Base-by-base conservation (phyloP, 2,113 vertebrate genomes). In the Fregetta grallaria region DNA sequence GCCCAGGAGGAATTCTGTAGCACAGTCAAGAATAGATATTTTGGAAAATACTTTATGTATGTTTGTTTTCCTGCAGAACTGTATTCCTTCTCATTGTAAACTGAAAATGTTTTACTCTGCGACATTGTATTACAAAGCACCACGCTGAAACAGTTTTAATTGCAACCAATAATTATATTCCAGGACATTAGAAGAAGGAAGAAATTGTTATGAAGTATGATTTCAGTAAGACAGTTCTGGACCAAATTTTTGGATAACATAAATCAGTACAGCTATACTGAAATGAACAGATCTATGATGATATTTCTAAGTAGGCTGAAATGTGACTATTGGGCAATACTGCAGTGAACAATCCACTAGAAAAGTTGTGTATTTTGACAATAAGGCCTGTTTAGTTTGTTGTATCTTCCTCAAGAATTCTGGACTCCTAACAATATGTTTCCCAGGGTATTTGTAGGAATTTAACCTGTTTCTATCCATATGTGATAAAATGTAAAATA, bases 331-430 rank as follows among this genome's bases (percentile, higher is more conserved):
- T 29, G 38, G 13, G 8, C 49, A 68, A 36, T 19, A 47, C 6
- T 65, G 9, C n/a, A 50, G 3, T 20, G 9, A 93, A 25, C 21
- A 68, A 59, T 20, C 36, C 5, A 19, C 10, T 70, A 50, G 50
- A 40, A 91, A 66, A 56, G 3, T 4, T 45, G 2, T 18, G 4
- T 47, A 11, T 22, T 67, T 78, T 44, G 14, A 40, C 29, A 59
- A 1, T n/a, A 55, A 65, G 10, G 3, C 25, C 42, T 2, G 0
- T 62, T 56, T 71, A 9, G 9, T 34, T 84, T 4, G 7, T 67
- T 73, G 14, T 30, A 13, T 26, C 13, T 84, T 63, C 18, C 4
- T 76, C 18, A 63, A 68, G 30, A 66, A 47, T 49, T 89, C 9
- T 70, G 3, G 8, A 52, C 15, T 82, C n/a, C 17, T 55, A 74